A percentile compares a stretch with the other conserved stretches of the same genome.
phyloP scores from a whole-genome alignment of 2,888 invertebrate species.

The Tenthredo distinguenda region DNA sequence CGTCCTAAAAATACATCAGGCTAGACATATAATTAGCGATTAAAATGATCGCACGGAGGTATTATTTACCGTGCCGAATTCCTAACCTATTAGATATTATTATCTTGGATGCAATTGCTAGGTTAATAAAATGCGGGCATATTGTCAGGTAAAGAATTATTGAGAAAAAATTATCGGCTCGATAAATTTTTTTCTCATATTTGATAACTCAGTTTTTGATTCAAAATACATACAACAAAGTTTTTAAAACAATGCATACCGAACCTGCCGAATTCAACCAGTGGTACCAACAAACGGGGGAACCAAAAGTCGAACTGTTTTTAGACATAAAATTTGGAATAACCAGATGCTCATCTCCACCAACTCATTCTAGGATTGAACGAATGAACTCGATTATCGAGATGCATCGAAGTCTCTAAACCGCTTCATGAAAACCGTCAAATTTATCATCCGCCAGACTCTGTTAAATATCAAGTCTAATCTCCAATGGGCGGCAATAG shows the following conservation, averaged over 20 bases:
- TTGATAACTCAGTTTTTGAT: background rate
- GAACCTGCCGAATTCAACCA: conserved; percentile 2
- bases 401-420: too few species aligned
- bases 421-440: too few species aligned
- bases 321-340: background rate
- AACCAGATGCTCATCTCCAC: background rate
- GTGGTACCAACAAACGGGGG: background rate
- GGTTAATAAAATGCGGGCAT: background rate
- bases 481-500: too few species aligned
- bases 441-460: too few species aligned
- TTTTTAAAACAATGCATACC: background rate
- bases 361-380: background rate
- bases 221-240: background rate
- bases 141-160: background rate
- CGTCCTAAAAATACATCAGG: background rate
- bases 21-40: background rate
- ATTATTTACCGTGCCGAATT: background rate
- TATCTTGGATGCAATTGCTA: background rate
- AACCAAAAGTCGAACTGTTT: background rate
- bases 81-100: background rate
- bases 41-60: background rate
- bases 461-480: too few species aligned
- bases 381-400: too few species aligned
- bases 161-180: background rate
- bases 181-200: background rate